phyloP scores from a whole-genome alignment of 2,113 vertebrate genomes.

The Myanophis thanlyinensis region DNA sequence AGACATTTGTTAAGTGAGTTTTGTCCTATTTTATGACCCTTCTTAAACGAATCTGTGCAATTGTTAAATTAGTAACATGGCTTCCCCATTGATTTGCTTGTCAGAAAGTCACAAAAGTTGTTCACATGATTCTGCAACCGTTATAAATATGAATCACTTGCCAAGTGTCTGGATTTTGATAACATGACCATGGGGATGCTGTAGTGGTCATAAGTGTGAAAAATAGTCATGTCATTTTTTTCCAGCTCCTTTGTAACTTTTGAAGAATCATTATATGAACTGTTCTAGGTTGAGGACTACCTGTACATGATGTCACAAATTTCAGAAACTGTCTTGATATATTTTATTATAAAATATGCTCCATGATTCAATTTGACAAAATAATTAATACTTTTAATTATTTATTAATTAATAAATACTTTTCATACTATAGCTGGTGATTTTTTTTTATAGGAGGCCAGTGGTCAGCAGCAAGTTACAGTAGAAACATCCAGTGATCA shows the following conservation, averaged over 20 bases:
- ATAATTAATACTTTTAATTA: no score
- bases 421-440: conserved; percentile 25
- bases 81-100: background rate
- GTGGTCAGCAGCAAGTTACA: conserved; percentile 85
- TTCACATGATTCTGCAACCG: background rate
- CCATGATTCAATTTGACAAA: background rate
- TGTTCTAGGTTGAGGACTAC: background rate
- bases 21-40: background rate
- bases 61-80: background rate
- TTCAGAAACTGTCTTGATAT: background rate
- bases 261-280: background rate
- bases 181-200: background rate
- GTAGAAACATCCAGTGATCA: conserved; percentile 91
- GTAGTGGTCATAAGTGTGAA: background rate
- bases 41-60: background rate
- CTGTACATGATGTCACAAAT: background rate
- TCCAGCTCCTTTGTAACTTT: background rate
- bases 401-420: no score
- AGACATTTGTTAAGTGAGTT: background rate
- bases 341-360: background rate
- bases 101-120: background rate
- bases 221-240: background rate
- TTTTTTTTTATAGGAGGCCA: conserved; percentile 84
- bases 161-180: background rate
- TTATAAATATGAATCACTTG: background rate